Conservation (phyloP, 2,113 vertebrate genomes). For the Nibea albiflora region DNA sequence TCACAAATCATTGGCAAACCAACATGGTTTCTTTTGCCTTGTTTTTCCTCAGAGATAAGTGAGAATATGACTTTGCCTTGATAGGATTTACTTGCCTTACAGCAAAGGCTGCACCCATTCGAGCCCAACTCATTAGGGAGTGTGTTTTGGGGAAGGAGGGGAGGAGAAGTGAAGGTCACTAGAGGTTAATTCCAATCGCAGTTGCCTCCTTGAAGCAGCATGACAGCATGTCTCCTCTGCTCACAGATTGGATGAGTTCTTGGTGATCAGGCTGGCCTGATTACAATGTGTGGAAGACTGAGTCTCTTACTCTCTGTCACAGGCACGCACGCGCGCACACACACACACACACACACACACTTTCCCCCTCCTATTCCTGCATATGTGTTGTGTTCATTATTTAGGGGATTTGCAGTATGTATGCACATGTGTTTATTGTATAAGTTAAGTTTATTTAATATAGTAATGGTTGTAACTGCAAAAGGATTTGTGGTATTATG, state of each 20-base stretch:
- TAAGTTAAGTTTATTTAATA: slow-evolving; percentile 8
- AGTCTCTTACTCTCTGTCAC: slow-evolving; percentile 7
- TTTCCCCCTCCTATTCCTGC: not conserved
- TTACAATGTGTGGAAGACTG: slow-evolving; percentile 66
- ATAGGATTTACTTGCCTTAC: slow-evolving; percentile 69
- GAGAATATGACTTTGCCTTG: slow-evolving; percentile 67
- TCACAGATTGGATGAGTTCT: slow-evolving; percentile 76
- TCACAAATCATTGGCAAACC: slow-evolving; percentile 71
- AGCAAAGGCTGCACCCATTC: slow-evolving; percentile 59
- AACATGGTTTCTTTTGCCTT: slow-evolving; percentile 35
- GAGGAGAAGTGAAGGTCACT: slow-evolving; percentile 70
- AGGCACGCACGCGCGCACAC: not conserved
- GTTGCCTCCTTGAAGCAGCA: slow-evolving; percentile 72
- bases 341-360: slow-evolving; percentile 7
- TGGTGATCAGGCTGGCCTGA: slow-evolving; percentile 61
- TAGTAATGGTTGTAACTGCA: slow-evolving; percentile 20
- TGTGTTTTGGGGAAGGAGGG: slow-evolving; percentile 66
- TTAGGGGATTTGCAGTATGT: not conserved
- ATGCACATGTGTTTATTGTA: slow-evolving; percentile 1
- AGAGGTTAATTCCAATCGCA: slow-evolving; percentile 80
- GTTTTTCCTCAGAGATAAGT: slow-evolving; percentile 67
- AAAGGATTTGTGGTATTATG: slow-evolving; percentile 53
- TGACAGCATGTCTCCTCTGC: slow-evolving; percentile 79
- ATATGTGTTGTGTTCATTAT: slow-evolving; percentile 19
- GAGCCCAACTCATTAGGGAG: slow-evolving; percentile 76